Conservation (phyloP, 2,113 vertebrate genomes). For the Dasypus novemcinctus region DNA sequence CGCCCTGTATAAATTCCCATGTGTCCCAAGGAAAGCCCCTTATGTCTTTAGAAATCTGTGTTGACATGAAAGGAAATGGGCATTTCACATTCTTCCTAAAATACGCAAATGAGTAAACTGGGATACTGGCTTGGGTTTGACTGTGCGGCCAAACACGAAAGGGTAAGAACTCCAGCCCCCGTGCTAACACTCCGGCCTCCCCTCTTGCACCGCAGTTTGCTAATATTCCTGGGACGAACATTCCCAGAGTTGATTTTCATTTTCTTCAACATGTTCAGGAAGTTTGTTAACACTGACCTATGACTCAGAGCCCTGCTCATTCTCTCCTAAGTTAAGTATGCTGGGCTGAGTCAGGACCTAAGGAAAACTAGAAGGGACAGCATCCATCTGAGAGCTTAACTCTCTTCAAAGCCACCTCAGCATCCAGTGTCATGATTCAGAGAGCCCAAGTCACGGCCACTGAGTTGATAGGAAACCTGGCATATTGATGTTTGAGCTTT, state of each 20-base stretch:
- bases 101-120: background rate
- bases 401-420: background rate
- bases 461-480: background rate
- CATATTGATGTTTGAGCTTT: fast-evolving
- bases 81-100: background rate
- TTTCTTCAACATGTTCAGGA: conserved; percentile 12
- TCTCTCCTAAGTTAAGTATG: background rate
- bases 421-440: background rate
- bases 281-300: background rate
- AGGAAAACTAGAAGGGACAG: background rate
- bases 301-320: conserved; percentile 30
- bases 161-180: fast-evolving
- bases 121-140: background rate
- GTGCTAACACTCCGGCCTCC: fast-evolving
- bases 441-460: background rate
- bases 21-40: conserved; percentile 3
- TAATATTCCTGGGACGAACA: background rate
- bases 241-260: background rate
- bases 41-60: background rate
- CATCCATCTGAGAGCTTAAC: background rate
- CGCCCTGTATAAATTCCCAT: background rate
- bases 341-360: background rate
- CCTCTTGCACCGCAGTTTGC: background rate
- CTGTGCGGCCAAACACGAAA: background rate
- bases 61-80: background rate